These are phyloP conservation scores for Homalodisca vitripennis DNA, from an alignment of 1,140 invertebrate species.

Conservation along the genomic window DNA sequence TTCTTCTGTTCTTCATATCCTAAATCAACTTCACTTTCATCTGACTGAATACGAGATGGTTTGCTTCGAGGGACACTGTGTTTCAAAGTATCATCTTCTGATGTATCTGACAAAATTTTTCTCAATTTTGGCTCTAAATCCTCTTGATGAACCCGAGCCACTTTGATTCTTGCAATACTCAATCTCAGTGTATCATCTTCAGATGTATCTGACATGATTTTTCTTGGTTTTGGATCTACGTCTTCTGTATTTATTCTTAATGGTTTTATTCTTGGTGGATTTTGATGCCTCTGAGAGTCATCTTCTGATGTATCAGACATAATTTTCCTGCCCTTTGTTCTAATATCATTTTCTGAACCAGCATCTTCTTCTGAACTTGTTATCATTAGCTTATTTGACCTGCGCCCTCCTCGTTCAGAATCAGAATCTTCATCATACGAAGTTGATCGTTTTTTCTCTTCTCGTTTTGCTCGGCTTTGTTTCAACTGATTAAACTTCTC, in stretches of 20 bases:
- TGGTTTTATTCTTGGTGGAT: constrained; percentile 44
- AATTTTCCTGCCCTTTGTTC: constrained; percentile 45
- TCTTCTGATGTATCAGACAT: constrained; percentile 60
- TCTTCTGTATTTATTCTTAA: constrained; percentile 57
- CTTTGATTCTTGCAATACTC: constrained; percentile 46
- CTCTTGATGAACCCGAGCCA: constrained; percentile 56
- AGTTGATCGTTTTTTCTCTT: constrained; percentile 82
- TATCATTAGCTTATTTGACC: constrained; percentile 40
- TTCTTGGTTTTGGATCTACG: constrained; percentile 46
- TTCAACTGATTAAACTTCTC: constrained; percentile 88
- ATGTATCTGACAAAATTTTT: constrained; percentile 58
- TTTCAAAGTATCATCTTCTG: constrained; percentile 52
- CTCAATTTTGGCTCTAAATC: constrained; percentile 50
- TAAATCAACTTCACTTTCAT: constrained; percentile 59
- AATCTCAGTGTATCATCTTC: constrained; percentile 50
- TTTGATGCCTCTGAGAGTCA: constrained; percentile 43
- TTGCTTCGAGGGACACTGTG: constrained; percentile 50
- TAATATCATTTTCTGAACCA: constrained; percentile 39
- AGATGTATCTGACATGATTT: constrained; percentile 59
- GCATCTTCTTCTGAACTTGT: constrained; percentile 43
- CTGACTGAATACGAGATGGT: constrained; percentile 57
- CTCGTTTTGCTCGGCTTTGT: constrained; percentile 78
- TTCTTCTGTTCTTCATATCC: constrained; percentile 34
- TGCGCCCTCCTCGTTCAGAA: constrained; percentile 48
- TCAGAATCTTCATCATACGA: constrained; percentile 83